A percentile compares a stretch with the other conserved stretches of the same genome.
phyloP scores from a whole-genome alignment of 2,888 invertebrate genomes.

The Danaus chrysippus region DNA sequence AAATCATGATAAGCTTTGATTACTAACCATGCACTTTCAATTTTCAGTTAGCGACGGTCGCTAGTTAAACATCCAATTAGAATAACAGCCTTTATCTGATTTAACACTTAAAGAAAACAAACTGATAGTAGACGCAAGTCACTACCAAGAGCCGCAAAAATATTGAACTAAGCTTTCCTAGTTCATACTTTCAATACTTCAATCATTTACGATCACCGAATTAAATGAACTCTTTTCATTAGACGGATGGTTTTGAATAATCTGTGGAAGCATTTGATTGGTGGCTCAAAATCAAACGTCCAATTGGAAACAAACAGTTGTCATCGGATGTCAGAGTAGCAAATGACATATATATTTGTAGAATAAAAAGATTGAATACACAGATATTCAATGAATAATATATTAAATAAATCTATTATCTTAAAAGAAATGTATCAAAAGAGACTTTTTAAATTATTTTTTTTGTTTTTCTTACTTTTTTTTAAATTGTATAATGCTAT shows the following conservation, averaged over 20 bases:
- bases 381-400: neutral
- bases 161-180: constrained; percentile 11
- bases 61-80: no score
- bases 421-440: no score
- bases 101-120: no score
- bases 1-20: constrained; percentile 10
- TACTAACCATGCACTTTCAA: constrained; percentile 20
- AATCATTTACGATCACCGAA: constrained; percentile 14
- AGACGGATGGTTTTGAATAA: constrained; percentile 10
- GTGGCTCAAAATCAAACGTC: constrained; percentile 42
- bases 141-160: constrained; percentile 17
- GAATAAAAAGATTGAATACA: neutral
- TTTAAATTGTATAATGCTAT: no score
- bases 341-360: constrained; percentile 21
- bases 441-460: no score
- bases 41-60: neutral
- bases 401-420: neutral
- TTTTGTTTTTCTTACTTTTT: no score
- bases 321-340: constrained; percentile 54
- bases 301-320: constrained; percentile 73
- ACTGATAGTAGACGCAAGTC: neutral
- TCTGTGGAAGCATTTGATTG: constrained; percentile 33
- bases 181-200: constrained; percentile 11
- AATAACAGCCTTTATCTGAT: no score
- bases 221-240: constrained; percentile 19